Evolutionary conservation across 2,888 invertebrate species (phyloP), one percentile per base, ranked within the genome.

Genomic region (Julus scanicus): DNA sequence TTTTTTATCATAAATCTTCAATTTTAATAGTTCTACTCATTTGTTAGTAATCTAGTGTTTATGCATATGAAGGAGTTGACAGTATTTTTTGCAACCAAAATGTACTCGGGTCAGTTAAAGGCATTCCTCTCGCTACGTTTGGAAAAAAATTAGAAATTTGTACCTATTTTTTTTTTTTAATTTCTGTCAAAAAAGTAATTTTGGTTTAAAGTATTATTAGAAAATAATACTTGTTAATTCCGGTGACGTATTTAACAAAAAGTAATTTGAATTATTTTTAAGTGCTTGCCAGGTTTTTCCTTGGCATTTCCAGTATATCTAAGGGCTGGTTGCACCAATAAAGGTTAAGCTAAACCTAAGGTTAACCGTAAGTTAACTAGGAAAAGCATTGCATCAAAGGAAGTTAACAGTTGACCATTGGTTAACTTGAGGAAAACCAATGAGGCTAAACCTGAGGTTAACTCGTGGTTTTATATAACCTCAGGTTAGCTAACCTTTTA

Each of bases 161-260:
- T n/a, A n/a, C n/a, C n/a, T n/a, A n/a, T n/a, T 63, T n/a, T 63
- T 5, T 57, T 57, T 57, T 63, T 63, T n/a, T 2, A 71, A 71
- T 71, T 29, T 29, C 29, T 20, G 71, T 15, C 13, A 71, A 29
- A 39, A 80, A 37, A 29, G 37, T 15, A 2, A 13, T 29, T 80
- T 80, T 80, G 4, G 80, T 37, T 9, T 39, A 80, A 13, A 5
- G 37, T 37, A 80, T 80, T 37, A 80, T 37, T 3, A 6, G 80
- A 37, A 80, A 80, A 80, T 80, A 80, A 80, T 80, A 80, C 37
- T 80, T 80, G 80, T 29, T 80, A 29, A 80, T 80, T 80, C 80
- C 80, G 15, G 80, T 80, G 37, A 37, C 13, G 11, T 37, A 80
- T 37, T 37, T 37, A 80, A 80, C 2, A 5, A 71, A 71, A 80